A percentile compares a stretch with the other conserved stretches of the same genome.
These are phyloP conservation scores for Malthinus flaveolus DNA, from an alignment of 2,888 invertebrate genomes.

Conservation along the genomic window DNA sequence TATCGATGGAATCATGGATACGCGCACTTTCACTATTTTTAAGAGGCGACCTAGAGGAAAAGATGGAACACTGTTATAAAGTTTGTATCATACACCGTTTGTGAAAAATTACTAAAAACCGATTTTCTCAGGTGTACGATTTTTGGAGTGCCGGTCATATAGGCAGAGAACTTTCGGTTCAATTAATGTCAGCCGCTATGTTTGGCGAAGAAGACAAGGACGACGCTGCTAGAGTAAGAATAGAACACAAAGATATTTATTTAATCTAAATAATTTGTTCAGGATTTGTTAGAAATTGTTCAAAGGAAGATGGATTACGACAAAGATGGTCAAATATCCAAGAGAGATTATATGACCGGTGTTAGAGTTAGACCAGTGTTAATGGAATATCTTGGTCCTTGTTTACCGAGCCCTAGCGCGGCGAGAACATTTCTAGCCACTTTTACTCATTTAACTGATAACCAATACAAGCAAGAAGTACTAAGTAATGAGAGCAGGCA, in stretches of 20 bases:
- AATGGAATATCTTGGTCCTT: slow-evolving; percentile 73
- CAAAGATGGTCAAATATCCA: slow-evolving; percentile 72
- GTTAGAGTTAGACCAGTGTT: slow-evolving; percentile 67
- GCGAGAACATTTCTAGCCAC: slow-evolving; percentile 50
- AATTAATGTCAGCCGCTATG: slow-evolving; percentile 61
- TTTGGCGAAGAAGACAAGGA: slow-evolving; percentile 72
- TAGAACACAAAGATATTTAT: not conserved
- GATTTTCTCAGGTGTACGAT: slow-evolving; percentile 71
- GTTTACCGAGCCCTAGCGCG: slow-evolving; percentile 65
- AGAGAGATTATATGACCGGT: slow-evolving; percentile 66
- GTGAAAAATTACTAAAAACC: not conserved
- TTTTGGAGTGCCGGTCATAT: slow-evolving; percentile 66
- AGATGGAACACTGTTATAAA: slow-evolving; percentile 67
- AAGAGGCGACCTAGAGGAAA: slow-evolving; percentile 67
- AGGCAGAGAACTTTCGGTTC: slow-evolving; percentile 73
- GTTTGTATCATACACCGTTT: slow-evolving; percentile 54
- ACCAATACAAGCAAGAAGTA: not conserved
- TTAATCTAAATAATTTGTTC: slow-evolving; percentile 38
- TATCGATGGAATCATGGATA: slow-evolving; percentile 65
- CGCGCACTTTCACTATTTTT: slow-evolving; percentile 69
- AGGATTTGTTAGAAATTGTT: slow-evolving; percentile 74
- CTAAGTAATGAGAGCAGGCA: too few species aligned
- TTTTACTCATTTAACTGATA: slow-evolving; percentile 37
- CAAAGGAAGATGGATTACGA: slow-evolving; percentile 76
- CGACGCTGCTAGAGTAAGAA: slow-evolving; percentile 65